A percentile compares a stretch with the other conserved stretches of the same genome.
phyloP scores from a whole-genome alignment of 2,888 invertebrate species.

The Apamea monoglypha region DNA sequence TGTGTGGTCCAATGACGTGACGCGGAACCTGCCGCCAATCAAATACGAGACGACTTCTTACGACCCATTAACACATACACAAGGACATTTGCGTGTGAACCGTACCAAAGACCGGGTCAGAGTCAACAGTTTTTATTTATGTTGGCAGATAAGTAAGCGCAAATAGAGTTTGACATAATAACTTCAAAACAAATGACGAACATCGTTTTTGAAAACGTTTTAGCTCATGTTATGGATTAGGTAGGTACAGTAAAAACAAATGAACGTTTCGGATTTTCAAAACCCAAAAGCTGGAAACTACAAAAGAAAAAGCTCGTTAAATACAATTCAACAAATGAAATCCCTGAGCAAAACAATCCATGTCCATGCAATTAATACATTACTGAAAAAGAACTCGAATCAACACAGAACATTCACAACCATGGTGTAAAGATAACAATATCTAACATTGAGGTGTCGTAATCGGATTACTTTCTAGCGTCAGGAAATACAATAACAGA shows the following conservation, averaged over 20 bases:
- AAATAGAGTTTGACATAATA: constrained; percentile 18
- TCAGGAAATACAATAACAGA: constrained; percentile 57
- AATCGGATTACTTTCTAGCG: constrained; percentile 53
- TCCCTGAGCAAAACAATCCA: not conserved
- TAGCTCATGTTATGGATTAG: not conserved
- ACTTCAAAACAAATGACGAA: constrained; percentile 31
- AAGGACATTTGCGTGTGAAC: constrained; percentile 53
- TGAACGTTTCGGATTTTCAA: not conserved
- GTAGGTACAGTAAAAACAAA: not conserved
- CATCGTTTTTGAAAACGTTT: constrained; percentile 4
- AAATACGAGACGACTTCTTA: constrained; percentile 51
- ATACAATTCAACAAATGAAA: not conserved
- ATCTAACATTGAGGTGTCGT: constrained; percentile 36
- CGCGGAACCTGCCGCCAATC: constrained; percentile 63
- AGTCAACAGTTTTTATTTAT: constrained; percentile 47
- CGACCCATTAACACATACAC: constrained; percentile 47
- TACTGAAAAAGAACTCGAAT: not conserved
- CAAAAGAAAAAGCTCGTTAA: not conserved
- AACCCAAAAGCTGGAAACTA: not conserved
- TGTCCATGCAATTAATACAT: not conserved
- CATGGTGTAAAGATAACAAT: constrained; percentile 32
- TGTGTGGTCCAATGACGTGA: constrained; percentile 79
- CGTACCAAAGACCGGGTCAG: constrained; percentile 33
- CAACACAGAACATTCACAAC: constrained; percentile 15
- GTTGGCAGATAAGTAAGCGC: constrained; percentile 31